These are phyloP conservation scores for Doryteuthis pealeii DNA, from an alignment of 1,140 invertebrate species.

Conservation along the genomic window DNA sequence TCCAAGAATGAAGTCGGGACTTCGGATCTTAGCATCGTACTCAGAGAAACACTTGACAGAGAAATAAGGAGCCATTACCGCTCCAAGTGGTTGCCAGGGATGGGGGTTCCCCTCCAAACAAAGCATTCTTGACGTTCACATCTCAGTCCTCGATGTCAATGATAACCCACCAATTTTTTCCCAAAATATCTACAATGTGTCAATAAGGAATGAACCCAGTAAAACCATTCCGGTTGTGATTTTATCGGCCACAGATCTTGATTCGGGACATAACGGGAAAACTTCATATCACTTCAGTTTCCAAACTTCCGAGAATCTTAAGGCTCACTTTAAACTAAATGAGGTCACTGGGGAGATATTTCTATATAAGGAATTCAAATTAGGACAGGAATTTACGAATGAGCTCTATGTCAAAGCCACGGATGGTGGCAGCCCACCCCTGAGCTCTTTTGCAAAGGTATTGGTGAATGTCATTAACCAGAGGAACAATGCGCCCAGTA, in stretches of 20 bases:
- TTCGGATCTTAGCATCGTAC: conserved; percentile 20
- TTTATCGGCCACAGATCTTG: conserved; percentile 43
- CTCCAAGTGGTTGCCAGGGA: conserved; percentile 74
- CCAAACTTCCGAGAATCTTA: conserved; percentile 86
- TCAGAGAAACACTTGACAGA: conserved; percentile 71
- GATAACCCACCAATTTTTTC: conserved; percentile 41
- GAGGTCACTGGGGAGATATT: conserved; percentile 30
- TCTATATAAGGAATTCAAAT: conserved; percentile 24
- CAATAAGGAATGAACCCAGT: conserved; percentile 24
- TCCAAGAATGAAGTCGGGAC: conserved; percentile 20
- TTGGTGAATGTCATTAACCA: conserved; percentile 86
- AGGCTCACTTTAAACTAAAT: conserved; percentile 80
- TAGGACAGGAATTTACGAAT: conserved; percentile 65
- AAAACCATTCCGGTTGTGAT: conserved; percentile 78
- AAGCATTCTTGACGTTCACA: conserved; percentile 64
- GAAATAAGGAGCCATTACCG: conserved; percentile 69
- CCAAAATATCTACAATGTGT: conserved; percentile 30
- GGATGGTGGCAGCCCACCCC: conserved; percentile 73
- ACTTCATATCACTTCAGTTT: conserved; percentile 71
- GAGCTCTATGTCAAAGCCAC: conserved; percentile 72
- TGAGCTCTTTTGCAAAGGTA: conserved; percentile 90
- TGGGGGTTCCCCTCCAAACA: conserved; percentile 54
- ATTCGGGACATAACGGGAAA: conserved; percentile 49
- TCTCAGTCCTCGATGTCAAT: conserved; percentile 61
- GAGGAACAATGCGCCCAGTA: conserved; percentile 92